These are phyloP conservation scores for Talpa occidentalis DNA, from an alignment of 2,113 vertebrate species.

Conservation along the genomic window DNA sequence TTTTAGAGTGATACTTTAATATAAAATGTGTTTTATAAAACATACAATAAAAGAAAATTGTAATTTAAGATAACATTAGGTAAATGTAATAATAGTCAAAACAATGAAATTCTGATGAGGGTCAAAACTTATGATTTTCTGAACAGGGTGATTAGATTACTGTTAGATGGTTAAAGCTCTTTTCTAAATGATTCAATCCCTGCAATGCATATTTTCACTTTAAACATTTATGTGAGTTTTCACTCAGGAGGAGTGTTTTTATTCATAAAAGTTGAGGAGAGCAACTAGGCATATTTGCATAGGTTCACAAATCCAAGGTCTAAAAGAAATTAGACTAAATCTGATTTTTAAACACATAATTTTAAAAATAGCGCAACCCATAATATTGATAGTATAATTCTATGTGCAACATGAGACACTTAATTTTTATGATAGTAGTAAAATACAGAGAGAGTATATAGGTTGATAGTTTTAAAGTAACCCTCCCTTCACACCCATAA, in stretches of 20 bases:
- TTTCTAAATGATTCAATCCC: conserved; percentile 20
- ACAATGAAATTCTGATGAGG: neutral
- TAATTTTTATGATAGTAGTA: neutral
- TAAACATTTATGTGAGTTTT: neutral
- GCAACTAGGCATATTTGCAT: neutral
- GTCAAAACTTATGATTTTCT: conserved; percentile 37
- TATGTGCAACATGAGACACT: neutral
- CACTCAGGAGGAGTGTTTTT: conserved; percentile 27
- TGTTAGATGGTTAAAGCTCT: conserved; percentile 8
- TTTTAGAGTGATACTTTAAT: conserved; percentile 24
- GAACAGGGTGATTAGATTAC: conserved; percentile 13
- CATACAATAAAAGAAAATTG: neutral
- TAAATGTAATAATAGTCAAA: conserved; percentile 5
- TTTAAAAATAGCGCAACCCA: neutral
- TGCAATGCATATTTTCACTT: conserved; percentile 22
- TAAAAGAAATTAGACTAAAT: neutral
- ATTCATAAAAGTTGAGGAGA: neutral
- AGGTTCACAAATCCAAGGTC: neutral
- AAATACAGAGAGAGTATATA: conserved; percentile 6
- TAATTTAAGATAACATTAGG: conserved; percentile 34
- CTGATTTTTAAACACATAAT: neutral
- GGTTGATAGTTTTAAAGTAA: neutral
- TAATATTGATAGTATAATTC: neutral
- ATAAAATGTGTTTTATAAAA: conserved; percentile 6
- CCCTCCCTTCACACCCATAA: neutral